Evolutionary conservation across 2,113 vertebrate genomes (phyloP).

Genomic region (Erpornis zantholeuca): DNA sequence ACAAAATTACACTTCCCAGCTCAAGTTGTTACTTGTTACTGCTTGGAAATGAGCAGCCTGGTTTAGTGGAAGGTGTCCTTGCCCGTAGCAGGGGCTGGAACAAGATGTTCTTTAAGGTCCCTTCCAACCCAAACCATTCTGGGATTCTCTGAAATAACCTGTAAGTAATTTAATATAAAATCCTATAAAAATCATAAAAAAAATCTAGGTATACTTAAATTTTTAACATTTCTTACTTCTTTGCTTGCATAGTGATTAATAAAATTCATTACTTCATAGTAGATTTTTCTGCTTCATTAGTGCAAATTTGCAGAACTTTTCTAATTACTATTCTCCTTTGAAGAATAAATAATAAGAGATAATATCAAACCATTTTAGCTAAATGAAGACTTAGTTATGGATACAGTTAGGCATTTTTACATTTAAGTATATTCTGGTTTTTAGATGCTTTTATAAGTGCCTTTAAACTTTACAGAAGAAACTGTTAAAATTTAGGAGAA

Average conservation of each 20-base stretch:
- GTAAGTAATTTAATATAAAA: neutral
- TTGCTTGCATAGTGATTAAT: neutral
- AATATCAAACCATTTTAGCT: neutral
- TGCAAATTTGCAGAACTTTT: constrained; percentile 59
- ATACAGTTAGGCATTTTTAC: neutral
- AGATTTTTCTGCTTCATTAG: constrained; percentile 56
- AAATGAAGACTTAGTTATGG: constrained; percentile 15
- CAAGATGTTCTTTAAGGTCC: neutral
- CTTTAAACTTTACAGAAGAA: neutral
- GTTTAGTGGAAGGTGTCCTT: neutral
- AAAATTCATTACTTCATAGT: neutral
- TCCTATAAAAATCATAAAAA: neutral
- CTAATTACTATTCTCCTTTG: constrained; percentile 38
- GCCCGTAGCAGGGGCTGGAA: neutral
- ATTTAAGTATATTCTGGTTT: neutral
- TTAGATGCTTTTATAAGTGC: neutral
- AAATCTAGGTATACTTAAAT: neutral
- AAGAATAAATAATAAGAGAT: constrained; percentile 49
- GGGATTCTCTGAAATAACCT: neutral
- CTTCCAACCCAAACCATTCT: neutral
- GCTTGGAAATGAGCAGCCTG: neutral
- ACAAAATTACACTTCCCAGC: neutral
- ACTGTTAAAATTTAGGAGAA: neutral
- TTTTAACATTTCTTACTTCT: neutral
- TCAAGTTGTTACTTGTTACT: neutral